These are phyloP conservation scores for Petrocephalus sullivani DNA, from an alignment of 2,797 vertebrate genomes.

Conservation along the genomic window DNA sequence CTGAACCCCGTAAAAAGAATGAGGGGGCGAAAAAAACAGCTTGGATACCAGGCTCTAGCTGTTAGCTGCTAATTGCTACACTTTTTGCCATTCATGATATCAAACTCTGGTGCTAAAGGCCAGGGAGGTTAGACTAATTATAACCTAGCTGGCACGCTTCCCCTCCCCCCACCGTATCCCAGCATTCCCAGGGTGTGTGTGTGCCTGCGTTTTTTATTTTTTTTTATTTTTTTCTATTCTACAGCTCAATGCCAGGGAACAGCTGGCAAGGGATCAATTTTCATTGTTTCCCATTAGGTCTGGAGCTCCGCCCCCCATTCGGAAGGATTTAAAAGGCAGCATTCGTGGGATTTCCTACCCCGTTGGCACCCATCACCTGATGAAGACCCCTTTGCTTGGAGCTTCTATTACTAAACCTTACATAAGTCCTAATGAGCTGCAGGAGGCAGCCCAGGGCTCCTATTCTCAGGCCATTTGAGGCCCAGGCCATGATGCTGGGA, in stretches of 20 bases:
- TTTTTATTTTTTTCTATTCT: slow-evolving; percentile 20
- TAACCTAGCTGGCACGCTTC: slow-evolving; percentile 54
- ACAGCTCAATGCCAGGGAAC: slow-evolving; percentile 42
- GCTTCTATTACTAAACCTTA: slow-evolving; percentile 52
- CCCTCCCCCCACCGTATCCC: slow-evolving; percentile 25
- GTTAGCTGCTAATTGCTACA: slow-evolving; percentile 66
- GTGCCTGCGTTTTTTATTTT: slow-evolving; percentile 20
- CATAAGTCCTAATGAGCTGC: slow-evolving; percentile 61
- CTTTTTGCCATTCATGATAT: slow-evolving; percentile 59
- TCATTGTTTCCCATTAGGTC: slow-evolving; percentile 45
- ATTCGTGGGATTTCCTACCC: slow-evolving; percentile 56
- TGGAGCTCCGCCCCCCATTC: slow-evolving; percentile 37
- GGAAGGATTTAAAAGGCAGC: slow-evolving; percentile 53
- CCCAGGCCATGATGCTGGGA: slow-evolving; percentile 59
- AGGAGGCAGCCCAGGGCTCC: slow-evolving; percentile 57
- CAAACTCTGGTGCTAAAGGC: slow-evolving; percentile 53
- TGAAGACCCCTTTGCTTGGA: slow-evolving; percentile 38
- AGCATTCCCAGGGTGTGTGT: slow-evolving; percentile 52
- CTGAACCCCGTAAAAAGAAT: slow-evolving; percentile 55
- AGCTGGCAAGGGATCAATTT: slow-evolving; percentile 47
- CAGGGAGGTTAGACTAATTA: slow-evolving; percentile 54
- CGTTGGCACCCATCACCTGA: slow-evolving; percentile 50
- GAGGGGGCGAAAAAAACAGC: slow-evolving; percentile 25
- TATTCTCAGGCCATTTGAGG: slow-evolving; percentile 47
- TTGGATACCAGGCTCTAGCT: slow-evolving; percentile 44